Percentiles rank a stretch among this genome's conserved stretches.
Conservation (phyloP, 1,140 invertebrate genomes). For the Triops longicaudatus region DNA sequence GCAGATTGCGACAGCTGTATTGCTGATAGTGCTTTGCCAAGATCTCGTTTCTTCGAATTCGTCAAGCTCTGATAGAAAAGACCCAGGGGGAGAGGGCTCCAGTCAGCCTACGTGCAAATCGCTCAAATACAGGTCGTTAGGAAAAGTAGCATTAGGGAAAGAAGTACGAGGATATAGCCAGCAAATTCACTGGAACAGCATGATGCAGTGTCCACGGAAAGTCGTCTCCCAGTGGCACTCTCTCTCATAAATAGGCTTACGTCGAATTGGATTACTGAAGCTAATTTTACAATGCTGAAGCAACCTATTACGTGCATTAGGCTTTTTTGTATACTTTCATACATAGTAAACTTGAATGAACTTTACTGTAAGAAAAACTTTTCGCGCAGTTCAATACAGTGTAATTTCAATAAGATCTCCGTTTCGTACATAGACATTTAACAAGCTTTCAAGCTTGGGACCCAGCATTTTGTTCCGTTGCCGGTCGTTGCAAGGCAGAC, state of each 20-base stretch:
- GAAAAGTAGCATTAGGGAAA: constrained; percentile 27
- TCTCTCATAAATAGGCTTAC: background rate
- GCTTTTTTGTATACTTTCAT: background rate
- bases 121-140: constrained; percentile 16
- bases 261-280: background rate
- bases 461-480: background rate
- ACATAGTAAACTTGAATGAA: background rate
- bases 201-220: constrained; percentile 21
- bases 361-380: background rate
- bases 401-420: too few species aligned
- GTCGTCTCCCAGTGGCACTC: constrained; percentile 24
- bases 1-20: background rate
- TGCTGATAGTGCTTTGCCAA: background rate
- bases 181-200: constrained; percentile 28
- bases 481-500: background rate
- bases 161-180: constrained; percentile 12
- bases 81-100: background rate
- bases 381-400: background rate
- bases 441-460: too few species aligned
- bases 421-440: too few species aligned
- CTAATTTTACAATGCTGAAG: background rate
- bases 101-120: background rate
- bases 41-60: background rate
- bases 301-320: background rate
- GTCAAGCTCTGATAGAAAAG: background rate